Percentiles rank a stretch among this genome's conserved stretches.
These are phyloP conservation scores for Tetramorium parvispinum DNA, from an alignment of 1,140 invertebrate genomes.

Conservation along the genomic window DNA sequence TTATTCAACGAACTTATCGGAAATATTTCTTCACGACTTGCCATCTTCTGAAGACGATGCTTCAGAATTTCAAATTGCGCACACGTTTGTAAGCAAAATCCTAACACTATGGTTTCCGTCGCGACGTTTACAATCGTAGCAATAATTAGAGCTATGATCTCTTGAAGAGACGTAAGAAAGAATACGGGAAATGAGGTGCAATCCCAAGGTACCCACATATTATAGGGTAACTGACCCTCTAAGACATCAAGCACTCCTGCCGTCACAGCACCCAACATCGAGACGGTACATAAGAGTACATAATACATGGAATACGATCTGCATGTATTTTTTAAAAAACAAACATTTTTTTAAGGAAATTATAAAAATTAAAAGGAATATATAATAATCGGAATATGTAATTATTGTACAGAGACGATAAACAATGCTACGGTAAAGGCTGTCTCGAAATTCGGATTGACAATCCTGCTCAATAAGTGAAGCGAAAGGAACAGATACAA, in stretches of 20 bases:
- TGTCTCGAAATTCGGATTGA: not conserved
- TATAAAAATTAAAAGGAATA: too few species aligned
- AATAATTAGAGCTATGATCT: not conserved
- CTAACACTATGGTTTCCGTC: constrained; percentile 34
- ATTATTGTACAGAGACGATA: not conserved
- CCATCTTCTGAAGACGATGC: constrained; percentile 32
- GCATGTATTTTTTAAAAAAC: constrained; percentile 24
- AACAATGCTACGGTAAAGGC: not conserved
- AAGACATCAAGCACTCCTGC: not conserved
- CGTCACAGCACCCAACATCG: not conserved
- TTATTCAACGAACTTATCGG: not conserved
- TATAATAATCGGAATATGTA: constrained; percentile 25
- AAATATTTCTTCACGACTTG: not conserved
- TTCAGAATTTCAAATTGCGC: constrained; percentile 45
- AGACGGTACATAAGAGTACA: not conserved
- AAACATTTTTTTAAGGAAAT: not conserved
- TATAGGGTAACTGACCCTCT: constrained; percentile 29
- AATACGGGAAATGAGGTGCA: not conserved
- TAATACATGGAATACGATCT: constrained; percentile 42
- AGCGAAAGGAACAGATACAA: not conserved
- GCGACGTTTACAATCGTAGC: constrained; percentile 17
- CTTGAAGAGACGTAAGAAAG: constrained; percentile 24
- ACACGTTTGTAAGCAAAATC: constrained; percentile 38
- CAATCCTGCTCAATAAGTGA: not conserved
- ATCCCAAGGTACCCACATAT: constrained; percentile 15